Evolutionary conservation across 2,113 vertebrate genomes (phyloP).

Genomic region (Trichomycterus rosablanca): DNA sequence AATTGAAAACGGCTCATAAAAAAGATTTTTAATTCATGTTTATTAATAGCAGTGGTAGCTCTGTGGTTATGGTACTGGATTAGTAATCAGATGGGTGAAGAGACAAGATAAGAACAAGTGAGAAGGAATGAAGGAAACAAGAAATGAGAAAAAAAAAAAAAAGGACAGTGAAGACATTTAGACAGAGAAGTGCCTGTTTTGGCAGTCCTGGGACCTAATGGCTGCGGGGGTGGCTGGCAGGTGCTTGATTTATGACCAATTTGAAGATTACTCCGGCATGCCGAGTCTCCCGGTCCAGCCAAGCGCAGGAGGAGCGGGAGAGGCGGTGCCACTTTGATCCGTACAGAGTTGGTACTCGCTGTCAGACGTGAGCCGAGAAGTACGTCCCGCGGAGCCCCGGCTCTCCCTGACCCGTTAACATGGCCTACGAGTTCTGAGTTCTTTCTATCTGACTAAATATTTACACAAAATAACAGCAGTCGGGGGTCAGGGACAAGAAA

Average conservation of each 20-base stretch:
- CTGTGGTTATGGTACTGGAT: no score
- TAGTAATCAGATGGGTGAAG: no score
- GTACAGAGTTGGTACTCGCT: slow-evolving; percentile 51
- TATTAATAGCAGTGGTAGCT: background rate
- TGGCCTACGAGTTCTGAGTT: no score
- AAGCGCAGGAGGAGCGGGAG: background rate
- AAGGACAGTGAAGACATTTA: background rate
- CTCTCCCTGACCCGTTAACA: background rate
- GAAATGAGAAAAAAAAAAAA: slow-evolving; percentile 7
- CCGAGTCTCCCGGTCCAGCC: background rate
- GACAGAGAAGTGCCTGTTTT: background rate
- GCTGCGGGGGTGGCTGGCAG: slow-evolving; percentile 9
- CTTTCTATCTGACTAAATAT: no score
- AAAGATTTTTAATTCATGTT: no score
- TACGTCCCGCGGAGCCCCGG: slow-evolving; percentile 1
- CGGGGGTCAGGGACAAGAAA: no score
- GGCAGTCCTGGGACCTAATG: background rate
- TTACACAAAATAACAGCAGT: no score
- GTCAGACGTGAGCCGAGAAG: slow-evolving; percentile 20
- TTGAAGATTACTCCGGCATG: slow-evolving; percentile 6
- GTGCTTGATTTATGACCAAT: slow-evolving; percentile 19
- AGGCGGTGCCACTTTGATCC: slow-evolving; percentile 46
- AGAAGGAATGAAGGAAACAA: slow-evolving; percentile 6
- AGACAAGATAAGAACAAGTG: background rate
- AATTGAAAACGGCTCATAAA: no score